Evolutionary conservation across 2,797 vertebrate species (phyloP), one percentile per base, ranked within the genome.

Genomic region (Uromys caudimaculatus): DNA sequence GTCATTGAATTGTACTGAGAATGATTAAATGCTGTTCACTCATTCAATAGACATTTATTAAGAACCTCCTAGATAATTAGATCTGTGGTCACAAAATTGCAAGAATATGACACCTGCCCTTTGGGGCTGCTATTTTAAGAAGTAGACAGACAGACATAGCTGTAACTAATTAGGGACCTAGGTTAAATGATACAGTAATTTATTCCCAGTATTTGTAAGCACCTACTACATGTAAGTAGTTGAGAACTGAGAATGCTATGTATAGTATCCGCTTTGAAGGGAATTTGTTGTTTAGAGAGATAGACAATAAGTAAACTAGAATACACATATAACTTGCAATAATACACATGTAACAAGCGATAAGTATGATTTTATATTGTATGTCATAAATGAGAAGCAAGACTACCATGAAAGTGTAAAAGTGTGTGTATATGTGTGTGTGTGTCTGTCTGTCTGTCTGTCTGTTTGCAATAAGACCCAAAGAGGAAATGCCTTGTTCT

Each of bases 31-130:
- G 81, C 8, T 62, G 44, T 50, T 64, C 29, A 35, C 47, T 64
- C 85, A 93, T 94, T 97, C 93, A 94, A 32, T 29, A 96, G 90
- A 90, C 71, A 58, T 95, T 93, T 97, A 89, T 93, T 96, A 84
- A 89, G 35, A 67, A 21, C n/a, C 78, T 94, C n/a, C 89, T 95
- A 75, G 52, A 60, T 95, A 95, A 96, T 96, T 96, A 96, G 84
- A 50, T 94, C 87, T 94, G 54, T 96, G 86, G 93, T 96, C 93
- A 92, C 71, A 93, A 89, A 96, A 97, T 71, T 93, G 92, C 77
- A 96, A 96, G 88, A 93, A 86, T 90, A 86, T 95, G 96, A 97
- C 89, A 97, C 76, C 87, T 85, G 78, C 60, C 88, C 96, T 97
- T 97, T 87, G 82, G 89, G 89, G 75, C 75, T 96, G 82, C 93